A percentile compares a stretch with the other conserved stretches of the same genome.
phyloP scores from a whole-genome alignment of 2,113 vertebrate species.

The Neolamprologus sp. region DNA sequence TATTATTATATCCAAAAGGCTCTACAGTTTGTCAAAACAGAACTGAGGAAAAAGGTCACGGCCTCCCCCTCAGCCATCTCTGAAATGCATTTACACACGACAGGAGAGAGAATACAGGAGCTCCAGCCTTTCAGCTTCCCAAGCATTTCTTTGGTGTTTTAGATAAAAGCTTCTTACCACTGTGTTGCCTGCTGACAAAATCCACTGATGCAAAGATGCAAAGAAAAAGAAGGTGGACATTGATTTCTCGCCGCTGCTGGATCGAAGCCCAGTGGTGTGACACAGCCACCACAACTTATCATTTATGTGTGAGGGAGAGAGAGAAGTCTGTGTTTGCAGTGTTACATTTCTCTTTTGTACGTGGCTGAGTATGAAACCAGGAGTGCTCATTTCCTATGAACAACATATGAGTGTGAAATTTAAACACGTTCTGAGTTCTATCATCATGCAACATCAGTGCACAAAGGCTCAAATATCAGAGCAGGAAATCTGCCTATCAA shows the following conservation, averaged over 20 bases:
- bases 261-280: neutral
- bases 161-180: slow-evolving; percentile 3
- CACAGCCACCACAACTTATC: neutral
- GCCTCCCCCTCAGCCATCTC: neutral
- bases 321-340: neutral
- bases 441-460: neutral
- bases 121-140: neutral
- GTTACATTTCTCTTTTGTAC: neutral
- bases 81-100: neutral
- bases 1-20: neutral
- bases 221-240: slow-evolving; percentile 16
- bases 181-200: slow-evolving; percentile 9
- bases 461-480: neutral
- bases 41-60: neutral
- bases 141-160: neutral
- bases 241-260: slow-evolving; percentile 2
- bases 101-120: neutral
- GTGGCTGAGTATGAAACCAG: neutral
- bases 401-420: neutral
- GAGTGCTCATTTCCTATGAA: neutral
- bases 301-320: neutral
- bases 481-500: neutral
- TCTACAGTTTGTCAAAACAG: neutral
- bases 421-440: neutral
- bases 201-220: neutral